Base-by-base conservation (phyloP, 2,797 vertebrate species). In the Dendrocincla tyrannina region DNA sequence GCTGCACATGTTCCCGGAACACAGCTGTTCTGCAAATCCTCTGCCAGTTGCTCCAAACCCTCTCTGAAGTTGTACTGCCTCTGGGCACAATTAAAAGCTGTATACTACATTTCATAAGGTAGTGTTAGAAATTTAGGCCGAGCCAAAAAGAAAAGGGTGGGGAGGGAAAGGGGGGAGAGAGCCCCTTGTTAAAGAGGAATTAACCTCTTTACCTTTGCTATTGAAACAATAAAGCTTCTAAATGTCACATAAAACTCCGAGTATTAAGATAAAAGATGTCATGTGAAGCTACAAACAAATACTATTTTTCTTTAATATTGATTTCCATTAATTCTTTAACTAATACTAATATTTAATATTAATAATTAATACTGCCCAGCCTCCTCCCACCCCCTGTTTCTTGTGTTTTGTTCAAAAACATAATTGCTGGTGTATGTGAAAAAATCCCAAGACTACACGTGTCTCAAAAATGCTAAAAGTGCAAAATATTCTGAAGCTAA, bases 71-170 rank as follows among this genome's bases (percentile, higher is more conserved):
- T 98, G 97, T 95, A 94, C 97, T 74, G 98, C 98, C 98, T 98
- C 98, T 98, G 98, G 98, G 98, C 98, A 95, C 98, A 98, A 98
- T 98, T 98, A 98, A 98, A 98, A 98, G 96, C 97, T 94, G 96
- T 96, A 97, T 95, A 97, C 97, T 97, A 80, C 97, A 83, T 98
- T 98, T 98, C 97, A 95, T 97, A 94, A 97, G 97, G 97, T 96
- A 50, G 97, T 96, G 97, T 97, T 97, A 97, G 97, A 97, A 98
- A 97, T 97, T 97, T 97, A 94, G 98, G 95, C 96, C 8, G 46
- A 97, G 97, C 97, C 97, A 98, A 97, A 97, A 97, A 77, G 58
- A 72, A 91, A 66, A 39, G 53, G 49, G 12, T 67, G 64, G 35
- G 67, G 63, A 37, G 70, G 72, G 62, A 42, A 73, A 32, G 68